Evolutionary conservation across 2,888 invertebrate genomes (phyloP), one percentile per base, ranked within the genome.

Genomic region (Diarsia rubi): DNA sequence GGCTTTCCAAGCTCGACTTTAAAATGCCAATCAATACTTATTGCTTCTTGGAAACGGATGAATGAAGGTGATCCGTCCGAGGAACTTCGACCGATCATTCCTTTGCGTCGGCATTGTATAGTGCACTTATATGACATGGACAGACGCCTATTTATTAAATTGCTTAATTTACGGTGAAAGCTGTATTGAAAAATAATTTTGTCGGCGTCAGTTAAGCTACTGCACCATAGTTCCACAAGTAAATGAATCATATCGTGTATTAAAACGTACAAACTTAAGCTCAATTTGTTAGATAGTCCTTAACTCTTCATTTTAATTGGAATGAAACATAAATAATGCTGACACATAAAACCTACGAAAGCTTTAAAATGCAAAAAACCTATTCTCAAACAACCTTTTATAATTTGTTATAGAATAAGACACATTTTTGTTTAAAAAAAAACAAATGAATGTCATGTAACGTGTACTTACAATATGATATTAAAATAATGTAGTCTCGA

Each of bases 1-100:
- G 47, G 47, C n/a, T 68, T 79, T 69, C 63, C 4, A 81, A 66
- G 27, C 14, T 14, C 24, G 16, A 19, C 54, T 83, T 71, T 72
- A n/a, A 37, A 31, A 49, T 47, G 24, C 21, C 24, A 63, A 70
- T 78, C 45, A 79, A 67, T 63, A 77, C 12, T 27, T 60, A 49
- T 27, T 37, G 19, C 1, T 49, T 57, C 21, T 27, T 37, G 3
- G 24, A n/a, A 4, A 21, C 8, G 16, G 19, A 21, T 59, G 31
- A 49, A 37, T 44, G 47, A 49, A 52, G 1, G 5, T 9, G 19
- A 31, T 57, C 16, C 3, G 5, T 57, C 16, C 6, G 5, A 47
- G 16, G 12, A 78, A 24, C 16, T 63, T 49, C 12, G 16, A 31
- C 21, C 12, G 14, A 27, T 19, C 19, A 31, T 27, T 9, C 42